Base-by-base conservation (phyloP, 2,113 vertebrate genomes). In the Psettodes erumei region DNA sequence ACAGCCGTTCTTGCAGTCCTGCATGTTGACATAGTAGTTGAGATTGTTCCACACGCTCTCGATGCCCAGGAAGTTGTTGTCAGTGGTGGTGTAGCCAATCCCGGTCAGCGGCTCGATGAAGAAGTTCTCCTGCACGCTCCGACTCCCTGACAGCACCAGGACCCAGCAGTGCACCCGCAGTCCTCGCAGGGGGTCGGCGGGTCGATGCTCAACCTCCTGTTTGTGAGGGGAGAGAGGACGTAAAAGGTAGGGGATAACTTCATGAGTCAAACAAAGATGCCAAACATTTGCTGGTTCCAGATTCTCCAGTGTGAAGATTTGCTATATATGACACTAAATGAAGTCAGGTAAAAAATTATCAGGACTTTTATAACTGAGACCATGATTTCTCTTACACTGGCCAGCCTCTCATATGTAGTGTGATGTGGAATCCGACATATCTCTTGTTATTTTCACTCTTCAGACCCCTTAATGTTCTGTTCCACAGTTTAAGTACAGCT, bases 1-100 rank as follows among this genome's bases (percentile, higher is more conserved):
- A 77, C 96, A 98, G 90, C 94, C 94, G 0, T 88, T 88, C 6
- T 90, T 70, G 71, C 98, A 99, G 86, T 97, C 94, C 90, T 99
- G 97, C 95, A 96, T 96, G 91, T 99, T 98, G 79, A 96, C 86
- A 91, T 96, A 98, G 88, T 96, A 98, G 92, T 98, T 98, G 59
- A 71, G 89, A 37, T 97, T 92, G 91, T 98, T 98, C 97, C 97
- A 99, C 63, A 95, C 4, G 18, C 96, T 96, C 90, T 99, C 98
- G 0, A 99, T 93, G 23, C 97, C 98, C 74, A 98, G 94, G 90
- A 99, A 99, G 63, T 75, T 60, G 0, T 89, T 70, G 0, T 95
- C 86, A 0, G 6, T 66, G 1, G 94, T 93, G 58, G 81, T 38
- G 83, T 94, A 96, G 76, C 93, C 89, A 16, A 77, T 89, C 0